Evolutionary conservation across 92 coral and sea anemone genomes (phyloP), one percentile per base, ranked within the genome.

Genomic region (Palythoa grandiflora): DNA sequence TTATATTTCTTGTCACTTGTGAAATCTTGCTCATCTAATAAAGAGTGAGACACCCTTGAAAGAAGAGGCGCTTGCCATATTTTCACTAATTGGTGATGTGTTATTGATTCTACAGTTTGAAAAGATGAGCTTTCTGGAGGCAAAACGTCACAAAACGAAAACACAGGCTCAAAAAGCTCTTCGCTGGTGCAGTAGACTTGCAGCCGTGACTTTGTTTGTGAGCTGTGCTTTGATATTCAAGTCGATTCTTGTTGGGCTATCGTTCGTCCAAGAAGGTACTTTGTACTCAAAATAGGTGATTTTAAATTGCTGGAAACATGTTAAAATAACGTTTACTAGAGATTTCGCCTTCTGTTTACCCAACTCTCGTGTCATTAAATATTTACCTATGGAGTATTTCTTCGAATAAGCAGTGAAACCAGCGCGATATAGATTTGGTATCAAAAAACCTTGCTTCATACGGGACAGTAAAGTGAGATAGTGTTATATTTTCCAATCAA

Each of bases 141-240:
- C 89, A 91, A 71, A 91, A 88, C 90, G 75, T 68, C 84, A 76
- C 78, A 84, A 85, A 88, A 68, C 94, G 68, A 91, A 86, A 44
- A 79, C 88, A 57, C 93, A 92, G 50, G 88, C 86, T 55, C 92
- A 91, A 76, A 89, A 87, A 87, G 87, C 91, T 78, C 73, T 85
- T 85, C 92, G 88, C 71, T 89, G 90, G 90, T 87, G 94, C 80
- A 84, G 89, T 79, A 94, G 93, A 65, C 75, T 93, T 59, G 77
- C 91, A 89, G 93, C 93, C 75, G 90, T 95, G 68, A 65, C 91
- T 77, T 53, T 95, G 91, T 95, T 93, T 90, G 90, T 93, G 77
- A 87, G 92, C 85, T 95, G 98, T 81, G 96, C 96, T 95, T 95
- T 93, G 66, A 73, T 93, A 21, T 68, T 93, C 87, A 95, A 93